Evolutionary conservation across 2,888 invertebrate species (phyloP).

Genomic region (Agriopis aurantiaria): DNA sequence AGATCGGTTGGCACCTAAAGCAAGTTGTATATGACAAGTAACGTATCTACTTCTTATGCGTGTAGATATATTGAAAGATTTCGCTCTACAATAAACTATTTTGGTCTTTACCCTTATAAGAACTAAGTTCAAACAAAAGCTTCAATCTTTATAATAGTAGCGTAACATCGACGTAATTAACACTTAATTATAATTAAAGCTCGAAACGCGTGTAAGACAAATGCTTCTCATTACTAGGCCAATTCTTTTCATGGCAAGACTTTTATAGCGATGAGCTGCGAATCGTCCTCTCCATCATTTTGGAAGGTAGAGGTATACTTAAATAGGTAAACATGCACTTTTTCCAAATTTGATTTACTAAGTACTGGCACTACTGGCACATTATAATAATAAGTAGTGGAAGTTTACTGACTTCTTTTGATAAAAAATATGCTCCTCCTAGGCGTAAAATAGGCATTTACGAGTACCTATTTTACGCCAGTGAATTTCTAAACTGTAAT

Average conservation of each 20-base stretch:
- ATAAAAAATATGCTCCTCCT: too few relatives aligned
- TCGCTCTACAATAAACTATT: too few relatives aligned
- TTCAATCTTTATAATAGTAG: slow-evolving; percentile 11
- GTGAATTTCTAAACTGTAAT: too few relatives aligned
- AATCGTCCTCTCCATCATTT: slow-evolving; percentile 34
- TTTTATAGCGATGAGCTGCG: slow-evolving; percentile 42
- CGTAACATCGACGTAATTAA: slow-evolving; percentile 61
- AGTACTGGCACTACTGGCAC: too few relatives aligned
- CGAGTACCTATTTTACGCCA: too few relatives aligned
- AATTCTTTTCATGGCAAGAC: slow-evolving; percentile 49
- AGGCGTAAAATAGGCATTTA: too few relatives aligned
- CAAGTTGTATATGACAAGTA: background rate
- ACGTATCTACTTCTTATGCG: too few relatives aligned
- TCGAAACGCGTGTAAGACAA: slow-evolving; percentile 57
- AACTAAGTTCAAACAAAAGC: slow-evolving; percentile 6
- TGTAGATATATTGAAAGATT: background rate
- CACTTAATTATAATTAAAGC: slow-evolving; percentile 68
- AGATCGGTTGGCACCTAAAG: too few relatives aligned
- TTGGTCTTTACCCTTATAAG: background rate
- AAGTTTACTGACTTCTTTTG: too few relatives aligned
- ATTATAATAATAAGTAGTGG: too few relatives aligned
- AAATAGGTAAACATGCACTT: background rate
- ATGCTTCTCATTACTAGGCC: slow-evolving; percentile 58
- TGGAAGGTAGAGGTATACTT: background rate
- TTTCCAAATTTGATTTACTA: too few relatives aligned